Percentiles rank a stretch among this genome's conserved stretches.
These are phyloP conservation scores for Lophotriccus pileatus DNA, from an alignment of 2,797 vertebrate genomes.

Conservation along the genomic window DNA sequence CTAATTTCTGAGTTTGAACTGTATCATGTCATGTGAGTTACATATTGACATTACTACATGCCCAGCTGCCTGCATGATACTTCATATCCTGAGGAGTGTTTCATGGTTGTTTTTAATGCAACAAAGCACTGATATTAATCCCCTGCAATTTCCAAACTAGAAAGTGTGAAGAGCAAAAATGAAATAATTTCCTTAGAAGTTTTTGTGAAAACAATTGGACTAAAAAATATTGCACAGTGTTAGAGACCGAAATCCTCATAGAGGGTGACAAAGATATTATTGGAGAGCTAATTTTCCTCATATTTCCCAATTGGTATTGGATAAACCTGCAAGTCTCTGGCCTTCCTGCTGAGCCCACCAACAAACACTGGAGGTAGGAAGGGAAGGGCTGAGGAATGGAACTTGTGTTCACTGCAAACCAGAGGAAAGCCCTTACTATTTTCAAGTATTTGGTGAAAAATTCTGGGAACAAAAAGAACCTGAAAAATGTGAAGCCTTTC, in stretches of 20 bases:
- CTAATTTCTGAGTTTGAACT: constrained; percentile 14
- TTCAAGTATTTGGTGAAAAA: not conserved
- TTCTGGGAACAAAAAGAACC: not conserved
- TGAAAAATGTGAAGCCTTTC: not conserved
- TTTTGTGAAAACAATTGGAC: not conserved
- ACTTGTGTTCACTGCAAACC: not conserved
- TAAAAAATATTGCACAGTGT: not conserved
- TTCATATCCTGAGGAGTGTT: not conserved
- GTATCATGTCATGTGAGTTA: not conserved
- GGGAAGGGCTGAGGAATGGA: not conserved
- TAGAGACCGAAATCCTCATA: not conserved
- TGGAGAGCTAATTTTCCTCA: not conserved
- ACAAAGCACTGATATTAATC: not conserved
- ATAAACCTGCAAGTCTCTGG: not conserved
- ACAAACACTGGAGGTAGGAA: not conserved
- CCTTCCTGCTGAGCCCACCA: not conserved
- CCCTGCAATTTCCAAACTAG: not conserved
- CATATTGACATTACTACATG: not conserved
- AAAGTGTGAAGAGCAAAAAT: not conserved
- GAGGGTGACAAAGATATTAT: not conserved
- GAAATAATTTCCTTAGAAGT: not conserved
- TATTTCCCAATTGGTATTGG: not conserved
- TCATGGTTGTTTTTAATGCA: not conserved
- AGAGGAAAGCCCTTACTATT: not conserved
- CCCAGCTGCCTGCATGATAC: not conserved